Percentiles rank a stretch among this genome's conserved stretches.
phyloP scores from a whole-genome alignment of 2,113 vertebrate species.

The Excalfactoria chinensis region DNA sequence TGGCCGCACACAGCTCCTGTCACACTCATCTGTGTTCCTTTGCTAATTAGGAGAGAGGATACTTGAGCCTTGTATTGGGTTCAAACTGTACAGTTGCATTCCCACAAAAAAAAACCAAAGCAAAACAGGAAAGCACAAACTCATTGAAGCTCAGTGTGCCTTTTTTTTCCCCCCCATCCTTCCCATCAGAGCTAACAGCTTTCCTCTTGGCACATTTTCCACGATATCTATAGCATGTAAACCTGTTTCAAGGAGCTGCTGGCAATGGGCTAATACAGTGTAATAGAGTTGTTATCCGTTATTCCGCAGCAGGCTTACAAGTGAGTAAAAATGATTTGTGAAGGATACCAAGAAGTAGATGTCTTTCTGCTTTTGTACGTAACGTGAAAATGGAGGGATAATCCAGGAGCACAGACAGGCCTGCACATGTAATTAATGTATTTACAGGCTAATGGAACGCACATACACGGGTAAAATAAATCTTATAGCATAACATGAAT shows the following conservation, averaged over 20 bases:
- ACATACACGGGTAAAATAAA: neutral
- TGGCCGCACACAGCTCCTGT: neutral
- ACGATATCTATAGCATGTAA: neutral
- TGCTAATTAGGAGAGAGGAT: neutral
- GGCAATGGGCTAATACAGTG: neutral
- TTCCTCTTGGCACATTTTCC: constrained; percentile 15
- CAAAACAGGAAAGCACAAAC: neutral
- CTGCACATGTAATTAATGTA: neutral
- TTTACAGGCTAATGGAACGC: neutral
- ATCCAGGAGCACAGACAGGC: neutral
- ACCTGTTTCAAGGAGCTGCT: neutral
- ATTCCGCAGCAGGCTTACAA: constrained; percentile 33
- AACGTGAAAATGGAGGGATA: neutral
- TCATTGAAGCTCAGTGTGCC: neutral
- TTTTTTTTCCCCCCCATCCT: neutral
- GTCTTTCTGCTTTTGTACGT: neutral
- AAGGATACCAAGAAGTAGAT: neutral
- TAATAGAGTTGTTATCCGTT: neutral
- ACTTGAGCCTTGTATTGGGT: neutral
- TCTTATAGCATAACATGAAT: neutral
- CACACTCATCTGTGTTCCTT: neutral
- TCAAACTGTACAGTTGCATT: neutral
- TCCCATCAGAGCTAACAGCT: neutral
- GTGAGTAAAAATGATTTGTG: constrained; percentile 12
- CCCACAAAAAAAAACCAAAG: neutral